Percentiles rank a stretch among this genome's conserved stretches.
phyloP scores from a whole-genome alignment of 2,797 vertebrate species.

The Ambastaia sidthimunki region DNA sequence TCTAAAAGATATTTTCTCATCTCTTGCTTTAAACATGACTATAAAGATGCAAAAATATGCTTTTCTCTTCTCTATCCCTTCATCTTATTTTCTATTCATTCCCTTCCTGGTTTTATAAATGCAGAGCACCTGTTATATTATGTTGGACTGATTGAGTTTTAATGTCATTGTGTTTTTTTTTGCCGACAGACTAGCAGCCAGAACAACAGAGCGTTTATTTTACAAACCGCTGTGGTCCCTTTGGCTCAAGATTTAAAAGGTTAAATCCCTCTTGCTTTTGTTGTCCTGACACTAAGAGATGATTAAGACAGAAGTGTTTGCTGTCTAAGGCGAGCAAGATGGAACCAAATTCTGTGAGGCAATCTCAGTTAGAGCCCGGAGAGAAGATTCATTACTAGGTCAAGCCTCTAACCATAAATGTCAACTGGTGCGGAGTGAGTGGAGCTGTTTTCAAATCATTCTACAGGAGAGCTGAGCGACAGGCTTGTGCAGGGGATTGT shows the following conservation, averaged over 20 bases:
- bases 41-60: background rate
- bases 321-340: slow-evolving; percentile 29
- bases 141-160: slow-evolving; percentile 1
- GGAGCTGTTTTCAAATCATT: background rate
- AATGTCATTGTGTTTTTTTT: slow-evolving; percentile 1
- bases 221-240: slow-evolving; percentile 64
- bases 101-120: background rate
- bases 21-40: slow-evolving; percentile 20
- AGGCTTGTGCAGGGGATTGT: background rate
- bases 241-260: slow-evolving; percentile 41
- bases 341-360: slow-evolving; percentile 16
- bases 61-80: background rate
- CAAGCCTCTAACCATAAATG: background rate
- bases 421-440: background rate
- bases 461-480: background rate
- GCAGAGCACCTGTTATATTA: background rate
- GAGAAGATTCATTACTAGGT: slow-evolving; percentile 38
- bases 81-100: background rate
- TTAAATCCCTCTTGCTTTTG: slow-evolving; percentile 49
- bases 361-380: slow-evolving; percentile 36
- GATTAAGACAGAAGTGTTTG: slow-evolving; percentile 65
- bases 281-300: slow-evolving; percentile 42
- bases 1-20: slow-evolving; percentile 46
- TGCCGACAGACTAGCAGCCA: background rate
- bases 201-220: slow-evolving; percentile 31